Base-by-base conservation (phyloP, 2,888 invertebrate genomes). In the Cenopis cana region DNA sequence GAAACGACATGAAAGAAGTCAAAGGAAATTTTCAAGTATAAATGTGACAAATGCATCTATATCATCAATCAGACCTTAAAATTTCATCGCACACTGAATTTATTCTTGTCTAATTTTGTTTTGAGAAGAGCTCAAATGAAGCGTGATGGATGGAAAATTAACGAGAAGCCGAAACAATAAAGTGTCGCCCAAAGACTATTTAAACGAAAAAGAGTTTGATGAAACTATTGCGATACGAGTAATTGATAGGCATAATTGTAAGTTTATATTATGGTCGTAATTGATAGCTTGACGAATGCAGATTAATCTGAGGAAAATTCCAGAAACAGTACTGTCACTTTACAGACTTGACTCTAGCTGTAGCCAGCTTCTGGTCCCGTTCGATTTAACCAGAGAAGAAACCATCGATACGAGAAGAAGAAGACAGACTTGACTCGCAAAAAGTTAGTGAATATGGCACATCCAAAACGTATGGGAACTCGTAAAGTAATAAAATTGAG, bases 1-100 rank as follows among this genome's bases (percentile, higher is more conserved):
- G 70, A 70, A 60, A 49, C 38, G 65, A 70, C 70, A 66, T 66
- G 59, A 70, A 66, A 66, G 70, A 60, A 49, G 62, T 68, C 54
- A 56, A 64, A 69, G 61, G 17, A 33, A 33, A 33, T 11, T 33
- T 56, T 33, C 33, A 56, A 46, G n/a, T 46, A 46, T 18, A n/a
- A 60, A 46, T 46, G 46, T 60, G 24, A 46, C n/a, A 46, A 46
- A 46, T 46, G 46, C n/a, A 46, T 8, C 8, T 33, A 8, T 46
- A 12, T 46, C 46, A 46, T 46, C 46, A 46, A 12, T 4, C 41
- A 4, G 14, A 12, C 5, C 46, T 1, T 46, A 6, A 46, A 6
- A n/a, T 38, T 38, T 38, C n/a, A 46, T 8, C 8, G n/a, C 4
- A 46, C n/a, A 14, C 46, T n/a, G n/a, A 46, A 46, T 46, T 46